Evolutionary conservation across 2,797 vertebrate species (phyloP).

Genomic region (Novumbra hubbsi): DNA sequence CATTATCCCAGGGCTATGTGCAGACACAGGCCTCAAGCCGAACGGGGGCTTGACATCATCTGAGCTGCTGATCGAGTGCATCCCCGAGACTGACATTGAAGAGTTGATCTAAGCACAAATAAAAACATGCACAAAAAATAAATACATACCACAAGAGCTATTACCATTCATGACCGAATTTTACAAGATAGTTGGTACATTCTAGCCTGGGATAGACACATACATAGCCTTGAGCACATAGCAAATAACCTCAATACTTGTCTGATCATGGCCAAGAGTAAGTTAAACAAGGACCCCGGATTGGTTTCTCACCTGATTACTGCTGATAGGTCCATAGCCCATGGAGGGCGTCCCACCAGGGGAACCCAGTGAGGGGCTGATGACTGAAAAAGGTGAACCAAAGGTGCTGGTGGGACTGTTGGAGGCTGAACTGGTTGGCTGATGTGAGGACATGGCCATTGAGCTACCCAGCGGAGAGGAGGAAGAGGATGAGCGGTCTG

Average conservation of each 20-base stretch:
- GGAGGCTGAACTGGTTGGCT: slow-evolving; percentile 72
- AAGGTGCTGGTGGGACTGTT: slow-evolving; percentile 80
- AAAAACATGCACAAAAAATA: slow-evolving; percentile 15
- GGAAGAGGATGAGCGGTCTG: slow-evolving; percentile 60
- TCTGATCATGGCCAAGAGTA: not conserved
- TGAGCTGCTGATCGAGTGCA: slow-evolving; percentile 95
- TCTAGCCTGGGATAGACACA: too few relatives aligned
- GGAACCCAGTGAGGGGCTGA: slow-evolving; percentile 85
- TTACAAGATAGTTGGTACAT: not conserved
- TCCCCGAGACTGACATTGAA: slow-evolving; percentile 78
- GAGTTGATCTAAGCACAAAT: slow-evolving; percentile 81
- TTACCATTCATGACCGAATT: not conserved
- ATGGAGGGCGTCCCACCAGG: slow-evolving; percentile 81
- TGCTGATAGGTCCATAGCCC: slow-evolving; percentile 86
- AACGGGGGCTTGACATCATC: slow-evolving; percentile 96
- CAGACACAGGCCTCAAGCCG: slow-evolving; percentile 83
- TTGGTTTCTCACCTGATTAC: slow-evolving; percentile 77
- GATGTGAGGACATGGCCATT: slow-evolving; percentile 69
- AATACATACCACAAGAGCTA: not conserved
- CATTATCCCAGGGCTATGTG: slow-evolving; percentile 77
- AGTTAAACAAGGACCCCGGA: not conserved
- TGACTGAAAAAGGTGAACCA: slow-evolving; percentile 86
- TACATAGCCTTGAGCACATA: not conserved
- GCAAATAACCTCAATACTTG: not conserved
- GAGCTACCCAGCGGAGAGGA: slow-evolving; percentile 51